These are phyloP conservation scores for Rhinogobius similis DNA, from an alignment of 2,113 vertebrate species.

Conservation along the genomic window DNA sequence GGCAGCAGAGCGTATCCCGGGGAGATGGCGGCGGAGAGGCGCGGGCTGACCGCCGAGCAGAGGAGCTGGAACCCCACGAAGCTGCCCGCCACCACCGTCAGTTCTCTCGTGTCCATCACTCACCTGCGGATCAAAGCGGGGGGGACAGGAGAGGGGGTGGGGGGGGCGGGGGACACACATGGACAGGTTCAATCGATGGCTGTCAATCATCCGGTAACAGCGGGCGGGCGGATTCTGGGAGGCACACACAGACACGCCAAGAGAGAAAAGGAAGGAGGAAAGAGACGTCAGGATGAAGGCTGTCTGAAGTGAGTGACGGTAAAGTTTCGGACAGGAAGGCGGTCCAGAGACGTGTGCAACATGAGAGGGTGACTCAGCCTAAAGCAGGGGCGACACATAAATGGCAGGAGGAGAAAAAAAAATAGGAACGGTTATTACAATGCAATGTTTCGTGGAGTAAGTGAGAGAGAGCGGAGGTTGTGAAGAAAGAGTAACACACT, in stretches of 20 bases:
- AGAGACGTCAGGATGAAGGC: constrained; percentile 27
- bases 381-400: constrained; percentile 10
- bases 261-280: constrained; percentile 19
- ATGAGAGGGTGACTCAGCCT: constrained; percentile 8
- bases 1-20: constrained; percentile 68
- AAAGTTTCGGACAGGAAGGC: constrained; percentile 36
- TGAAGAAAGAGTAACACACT: not conserved
- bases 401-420: constrained; percentile 17
- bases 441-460: not conserved
- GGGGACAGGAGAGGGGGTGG: constrained; percentile 6
- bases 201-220: constrained; percentile 44
- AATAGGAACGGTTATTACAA: not conserved
- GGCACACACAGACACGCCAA: constrained; percentile 13
- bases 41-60: constrained; percentile 74
- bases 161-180: constrained; percentile 15
- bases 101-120: constrained; percentile 82
- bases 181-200: constrained; percentile 47
- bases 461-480: not conserved
- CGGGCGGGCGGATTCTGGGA: constrained; percentile 11
- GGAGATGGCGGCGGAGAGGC: constrained; percentile 66
- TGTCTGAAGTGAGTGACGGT: constrained; percentile 42
- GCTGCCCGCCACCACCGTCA: constrained; percentile 78
- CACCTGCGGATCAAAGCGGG: constrained; percentile 60
- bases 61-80: constrained; percentile 79
- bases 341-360: constrained; percentile 13